Evolutionary conservation across 1,140 invertebrate species (phyloP).

Genomic region (Hycleus phaleratus): DNA sequence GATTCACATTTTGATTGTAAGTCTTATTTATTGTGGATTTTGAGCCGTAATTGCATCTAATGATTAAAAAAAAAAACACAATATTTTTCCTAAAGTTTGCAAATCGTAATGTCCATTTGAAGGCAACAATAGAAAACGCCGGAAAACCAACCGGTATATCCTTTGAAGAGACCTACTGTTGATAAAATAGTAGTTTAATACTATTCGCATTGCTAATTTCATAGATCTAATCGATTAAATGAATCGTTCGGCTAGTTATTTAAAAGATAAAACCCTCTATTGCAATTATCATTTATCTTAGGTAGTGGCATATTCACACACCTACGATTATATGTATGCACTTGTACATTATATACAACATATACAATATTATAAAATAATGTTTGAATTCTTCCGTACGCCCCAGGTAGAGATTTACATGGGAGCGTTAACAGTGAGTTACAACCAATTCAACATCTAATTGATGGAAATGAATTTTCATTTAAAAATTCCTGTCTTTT

Average conservation of each 20-base stretch:
- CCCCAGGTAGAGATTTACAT: slow-evolving; percentile 8
- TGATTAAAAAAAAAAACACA: no score
- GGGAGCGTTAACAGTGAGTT: slow-evolving; percentile 13
- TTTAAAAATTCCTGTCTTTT: not conserved
- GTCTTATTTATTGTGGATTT: no score
- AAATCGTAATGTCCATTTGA: not conserved
- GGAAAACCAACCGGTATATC: slow-evolving; percentile 1
- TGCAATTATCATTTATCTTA: slow-evolving; percentile 13
- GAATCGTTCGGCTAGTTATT: no score
- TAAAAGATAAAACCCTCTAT: no score
- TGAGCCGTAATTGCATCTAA: no score
- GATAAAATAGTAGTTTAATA: no score
- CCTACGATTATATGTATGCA: slow-evolving; percentile 8
- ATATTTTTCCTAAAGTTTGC: no score
- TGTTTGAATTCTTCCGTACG: not conserved
- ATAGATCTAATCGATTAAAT: no score
- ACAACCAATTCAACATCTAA: slow-evolving; percentile 2
- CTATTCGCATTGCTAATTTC: no score
- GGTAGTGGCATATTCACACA: slow-evolving; percentile 13
- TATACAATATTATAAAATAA: not conserved
- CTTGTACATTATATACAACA: no score
- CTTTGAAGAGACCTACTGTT: not conserved
- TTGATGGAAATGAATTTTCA: slow-evolving; percentile 12
- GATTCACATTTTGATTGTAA: no score
- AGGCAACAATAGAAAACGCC: not conserved